Conservation (phyloP, 2,888 invertebrate genomes). For the Caenorhabditis becei region DNA sequence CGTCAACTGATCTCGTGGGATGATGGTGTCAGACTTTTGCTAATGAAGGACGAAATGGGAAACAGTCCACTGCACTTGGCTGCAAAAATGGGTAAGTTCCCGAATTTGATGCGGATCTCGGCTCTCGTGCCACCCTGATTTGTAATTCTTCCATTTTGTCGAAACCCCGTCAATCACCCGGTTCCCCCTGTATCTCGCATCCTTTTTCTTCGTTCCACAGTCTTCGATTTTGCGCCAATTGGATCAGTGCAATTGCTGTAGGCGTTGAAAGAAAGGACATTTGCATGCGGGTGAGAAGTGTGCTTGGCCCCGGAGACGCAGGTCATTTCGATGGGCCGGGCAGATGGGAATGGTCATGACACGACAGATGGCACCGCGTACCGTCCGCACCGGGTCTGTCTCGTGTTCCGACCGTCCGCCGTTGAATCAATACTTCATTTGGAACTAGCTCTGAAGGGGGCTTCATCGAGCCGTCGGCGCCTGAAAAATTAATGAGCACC, state of each 20-base stretch:
- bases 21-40: constrained; percentile 43
- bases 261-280: constrained; percentile 45
- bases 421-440: neutral
- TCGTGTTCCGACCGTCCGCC: neutral
- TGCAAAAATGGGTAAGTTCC: constrained; percentile 79
- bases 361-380: constrained; percentile 45
- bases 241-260: constrained; percentile 29
- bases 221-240: constrained; percentile 38
- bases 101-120: neutral
- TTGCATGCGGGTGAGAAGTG: constrained; percentile 31
- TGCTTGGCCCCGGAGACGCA: constrained; percentile 29
- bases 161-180: constrained; percentile 11
- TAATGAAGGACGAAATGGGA: constrained; percentile 74
- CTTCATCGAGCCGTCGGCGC: neutral
- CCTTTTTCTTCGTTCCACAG: constrained; percentile 1
- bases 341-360: constrained; percentile 46
- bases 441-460: neutral
- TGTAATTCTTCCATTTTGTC: neutral
- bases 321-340: constrained; percentile 32
- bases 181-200: neutral
- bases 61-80: constrained; percentile 84
- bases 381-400: neutral
- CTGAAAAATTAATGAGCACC: constrained; percentile 55
- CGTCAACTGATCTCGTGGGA: constrained; percentile 70
- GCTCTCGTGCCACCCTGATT: too few relatives aligned